Evolutionary conservation across 1,140 invertebrate species (phyloP), one percentile per base, ranked within the genome.

Genomic region (Drosophila willistoni): DNA sequence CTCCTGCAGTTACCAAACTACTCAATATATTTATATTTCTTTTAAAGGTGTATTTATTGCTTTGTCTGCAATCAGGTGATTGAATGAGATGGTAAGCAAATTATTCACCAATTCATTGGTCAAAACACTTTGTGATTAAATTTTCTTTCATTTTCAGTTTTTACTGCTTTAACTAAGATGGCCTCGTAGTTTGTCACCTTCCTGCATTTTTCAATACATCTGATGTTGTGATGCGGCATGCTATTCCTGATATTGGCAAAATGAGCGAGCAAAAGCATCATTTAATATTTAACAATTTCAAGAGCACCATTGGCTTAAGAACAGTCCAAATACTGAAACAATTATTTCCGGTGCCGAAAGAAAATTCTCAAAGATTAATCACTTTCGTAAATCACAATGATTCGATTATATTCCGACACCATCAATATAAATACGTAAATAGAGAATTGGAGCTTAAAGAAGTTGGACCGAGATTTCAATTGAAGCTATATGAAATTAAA

Each of bases 181-280:
- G 95, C 66, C 92, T 99, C 66, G 95, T 99, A 5, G 94, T 99
- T 68, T 98, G 97, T 86, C 99, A 99, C 93, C 92, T 99, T 42
- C 99, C 99, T 1, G 98, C 98, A 0, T 99, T 98, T 90, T 99
- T 99, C 90, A 99, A 96, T 13, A 94, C 99, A 54, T 95, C 96
- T 0, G 98, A 98, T 90, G 97, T 99, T 42, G 95, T 99, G 13
- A 99, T 99, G 98, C 93, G 98, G 44, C 99, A 99, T 90, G 99
- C 99, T 91, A 98, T 99, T 51, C 97, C 98, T 0, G 96, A 98
- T 79, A 96, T 99, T 67, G 98, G 97, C 0, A 98, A 96, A 5
- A 99, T 99, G 97, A 98, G 98, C 1, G 98, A 99, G 93, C 98
- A 98, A 80, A 99, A 97, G 93, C 99, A 99, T 0, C 99, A 99